A percentile compares a stretch with the other conserved stretches of the same genome.
These are phyloP conservation scores for Drosophila mauritiana DNA, from an alignment of 1,140 invertebrate genomes.

Conservation along the genomic window DNA sequence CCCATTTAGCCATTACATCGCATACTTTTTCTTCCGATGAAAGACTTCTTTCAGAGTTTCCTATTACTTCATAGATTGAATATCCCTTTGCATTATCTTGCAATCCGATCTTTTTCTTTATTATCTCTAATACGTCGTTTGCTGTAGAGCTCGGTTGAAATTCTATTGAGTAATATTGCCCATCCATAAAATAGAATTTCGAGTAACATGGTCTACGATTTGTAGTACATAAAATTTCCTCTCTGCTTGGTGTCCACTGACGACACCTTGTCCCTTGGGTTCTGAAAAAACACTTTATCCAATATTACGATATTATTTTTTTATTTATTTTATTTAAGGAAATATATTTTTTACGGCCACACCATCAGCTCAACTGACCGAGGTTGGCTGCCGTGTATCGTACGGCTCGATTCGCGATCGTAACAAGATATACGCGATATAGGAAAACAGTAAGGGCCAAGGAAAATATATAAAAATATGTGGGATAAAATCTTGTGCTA, in stretches of 20 bases:
- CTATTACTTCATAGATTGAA: conserved; percentile 87
- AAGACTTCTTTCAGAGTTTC: conserved; percentile 93
- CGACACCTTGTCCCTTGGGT: conserved; percentile 91
- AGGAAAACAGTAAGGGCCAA: too few species aligned
- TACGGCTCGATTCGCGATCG: too few species aligned
- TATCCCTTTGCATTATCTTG: conserved; percentile 90
- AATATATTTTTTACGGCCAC: neutral
- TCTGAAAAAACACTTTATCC: conserved; percentile 71
- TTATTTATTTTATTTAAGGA: neutral
- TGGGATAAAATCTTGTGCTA: too few species aligned
- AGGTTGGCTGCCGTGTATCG: too few species aligned
- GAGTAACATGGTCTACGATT: conserved; percentile 96
- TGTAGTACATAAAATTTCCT: conserved; percentile 96
- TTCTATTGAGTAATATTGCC: conserved; percentile 96
- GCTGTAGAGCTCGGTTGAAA: conserved; percentile 97
- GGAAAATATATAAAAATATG: too few species aligned
- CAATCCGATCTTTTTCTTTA: conserved; percentile 96
- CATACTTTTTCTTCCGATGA: conserved; percentile 94
- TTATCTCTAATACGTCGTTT: conserved; percentile 94
- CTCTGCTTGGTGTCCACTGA: conserved; percentile 96
- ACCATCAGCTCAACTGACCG: too few species aligned
- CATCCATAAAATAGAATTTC: conserved; percentile 96
- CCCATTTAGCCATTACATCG: conserved; percentile 98
- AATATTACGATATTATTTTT: neutral
- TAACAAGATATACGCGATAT: too few species aligned